Base-by-base conservation (phyloP, 2,888 invertebrate species). In the Furcula furcula region DNA sequence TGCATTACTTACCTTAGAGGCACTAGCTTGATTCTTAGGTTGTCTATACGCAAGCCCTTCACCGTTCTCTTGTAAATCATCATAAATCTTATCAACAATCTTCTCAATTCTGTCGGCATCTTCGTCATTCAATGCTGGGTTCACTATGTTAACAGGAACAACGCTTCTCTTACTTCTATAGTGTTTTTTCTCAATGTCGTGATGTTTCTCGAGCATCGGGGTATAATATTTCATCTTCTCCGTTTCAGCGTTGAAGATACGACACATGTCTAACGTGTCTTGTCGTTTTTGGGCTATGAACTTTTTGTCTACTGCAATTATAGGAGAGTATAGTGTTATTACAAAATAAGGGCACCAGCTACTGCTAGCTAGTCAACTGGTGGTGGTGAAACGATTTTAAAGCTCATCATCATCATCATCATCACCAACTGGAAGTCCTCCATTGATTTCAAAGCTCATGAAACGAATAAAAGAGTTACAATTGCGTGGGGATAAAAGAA, bases 181-280 rank as follows among this genome's bases (percentile, higher is more conserved):
- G 6, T 38, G 34, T 1, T 28, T 45, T 5, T 37, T 37, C 9
- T 44, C 40, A 11, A 43, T 52, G 40, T 39, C 45, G 6, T 47
- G 33, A 13, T 53, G 25, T 10, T 36, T 41, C n/a, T 46, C 14
- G 11, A 44, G 18, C 1, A 22, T 23, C 18, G 43, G 27, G 29
- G 16, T 34, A 0, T 27, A 6, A n/a, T 34, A 16, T 25, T 35
- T 35, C 4, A 56, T 25, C 7, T 55, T 62, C 4, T 61, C 42
- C n/a, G 58, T 70, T 47, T 80, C 78, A 20, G 64, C 67, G 13
- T 65, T 76, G 36, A 85, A 87, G 14, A 82, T 60, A 7, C 66
- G 60, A 34, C 87, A 87, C 72, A 86, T 76, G 2, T 87, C 85
- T 19, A 80, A 37, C 0, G 80, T 86, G 34, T 87, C 81, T 56